Percentiles rank a stretch among this genome's conserved stretches.
phyloP scores from a whole-genome alignment of 2,113 vertebrate genomes.

The Gavia stellata region DNA sequence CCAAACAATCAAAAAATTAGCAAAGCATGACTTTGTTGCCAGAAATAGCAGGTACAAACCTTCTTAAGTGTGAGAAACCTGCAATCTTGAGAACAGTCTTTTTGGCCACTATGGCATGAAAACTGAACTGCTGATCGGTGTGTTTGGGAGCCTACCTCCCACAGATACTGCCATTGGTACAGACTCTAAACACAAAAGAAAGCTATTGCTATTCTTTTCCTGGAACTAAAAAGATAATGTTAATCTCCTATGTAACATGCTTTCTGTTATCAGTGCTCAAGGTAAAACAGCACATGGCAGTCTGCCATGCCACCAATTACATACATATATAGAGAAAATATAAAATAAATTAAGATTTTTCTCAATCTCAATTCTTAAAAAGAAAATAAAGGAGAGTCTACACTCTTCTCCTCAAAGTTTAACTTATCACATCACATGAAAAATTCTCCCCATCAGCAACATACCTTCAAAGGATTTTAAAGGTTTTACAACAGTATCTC shows the following conservation, averaged over 20 bases:
- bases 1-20: background rate
- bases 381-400: background rate
- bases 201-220: background rate
- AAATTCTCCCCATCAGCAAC: conserved; percentile 23
- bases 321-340: conserved; percentile 17
- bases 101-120: background rate
- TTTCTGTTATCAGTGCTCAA: background rate
- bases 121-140: background rate
- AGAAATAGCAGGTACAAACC: background rate
- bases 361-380: conserved; percentile 45
- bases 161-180: background rate
- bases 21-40: background rate
- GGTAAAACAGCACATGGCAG: background rate
- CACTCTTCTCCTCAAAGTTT: conserved; percentile 5
- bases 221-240: conserved; percentile 16
- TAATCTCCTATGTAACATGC: conserved; percentile 9
- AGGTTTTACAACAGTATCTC: conserved; percentile 37
- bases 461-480: conserved; percentile 26
- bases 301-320: background rate
- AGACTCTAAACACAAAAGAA: background rate
- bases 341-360: conserved; percentile 44
- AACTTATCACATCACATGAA: conserved; percentile 2
- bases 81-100: background rate
- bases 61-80: background rate
- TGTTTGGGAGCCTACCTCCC: background rate